Evolutionary conservation across 92 coral and sea anemone genomes (phyloP).

Genomic region (Virgularia gustaviana): DNA sequence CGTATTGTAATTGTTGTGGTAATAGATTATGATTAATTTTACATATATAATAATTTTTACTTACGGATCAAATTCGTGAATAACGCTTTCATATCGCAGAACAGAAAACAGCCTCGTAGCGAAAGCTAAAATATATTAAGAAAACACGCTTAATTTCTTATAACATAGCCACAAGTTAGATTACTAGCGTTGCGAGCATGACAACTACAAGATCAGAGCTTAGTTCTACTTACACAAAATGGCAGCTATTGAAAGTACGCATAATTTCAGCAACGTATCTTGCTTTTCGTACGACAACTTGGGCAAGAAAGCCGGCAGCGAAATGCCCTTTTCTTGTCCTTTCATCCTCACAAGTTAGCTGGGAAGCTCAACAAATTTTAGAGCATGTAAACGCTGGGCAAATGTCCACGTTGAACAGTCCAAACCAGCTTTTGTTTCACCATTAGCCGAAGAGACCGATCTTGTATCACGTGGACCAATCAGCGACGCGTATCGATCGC

Average conservation of each 20-base stretch:
- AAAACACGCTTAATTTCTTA: not conserved
- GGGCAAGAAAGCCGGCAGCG: slow-evolving; percentile 78
- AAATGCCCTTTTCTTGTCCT: slow-evolving; percentile 76
- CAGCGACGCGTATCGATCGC: slow-evolving; percentile 3
- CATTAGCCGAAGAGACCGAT: not conserved
- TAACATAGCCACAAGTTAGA: not conserved
- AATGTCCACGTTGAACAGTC: slow-evolving; percentile 28
- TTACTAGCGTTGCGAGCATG: not conserved
- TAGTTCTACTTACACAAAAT: slow-evolving; percentile 73
- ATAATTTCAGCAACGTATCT: slow-evolving; percentile 91
- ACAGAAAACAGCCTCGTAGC: slow-evolving; percentile 96
- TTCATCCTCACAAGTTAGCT: slow-evolving; percentile 54
- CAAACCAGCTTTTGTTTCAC: slow-evolving; percentile 14
- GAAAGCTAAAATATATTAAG: slow-evolving; percentile 57
- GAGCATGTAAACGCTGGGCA: not conserved
- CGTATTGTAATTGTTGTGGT: no score
- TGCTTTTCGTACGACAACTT: slow-evolving; percentile 88
- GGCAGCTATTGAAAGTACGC: slow-evolving; percentile 78
- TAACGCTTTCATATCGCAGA: slow-evolving; percentile 90
- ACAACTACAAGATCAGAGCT: not conserved
- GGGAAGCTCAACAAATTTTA: not conserved
- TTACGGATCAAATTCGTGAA: slow-evolving; percentile 99
- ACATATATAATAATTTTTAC: slow-evolving; percentile 28
- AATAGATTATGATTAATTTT: not conserved
- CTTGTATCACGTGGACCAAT: slow-evolving; percentile 38